These are phyloP conservation scores for Glyphotaelius pellucidus DNA, from an alignment of 2,888 invertebrate species.

Conservation along the genomic window DNA sequence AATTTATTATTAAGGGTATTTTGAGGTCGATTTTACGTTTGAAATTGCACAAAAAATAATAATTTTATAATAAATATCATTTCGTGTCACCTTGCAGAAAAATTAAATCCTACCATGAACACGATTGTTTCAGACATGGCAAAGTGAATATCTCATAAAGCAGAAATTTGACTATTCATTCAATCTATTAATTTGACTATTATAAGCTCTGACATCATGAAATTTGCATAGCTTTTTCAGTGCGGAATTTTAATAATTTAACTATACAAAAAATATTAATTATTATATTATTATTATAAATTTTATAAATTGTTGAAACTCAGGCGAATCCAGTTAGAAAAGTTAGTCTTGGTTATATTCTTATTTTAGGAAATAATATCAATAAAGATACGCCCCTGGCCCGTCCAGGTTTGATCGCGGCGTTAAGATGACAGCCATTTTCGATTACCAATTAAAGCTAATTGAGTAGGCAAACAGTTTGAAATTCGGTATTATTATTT, in stretches of 20 bases:
- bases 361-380: background rate
- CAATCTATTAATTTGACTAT: too few species aligned
- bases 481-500: background rate
- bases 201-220: background rate
- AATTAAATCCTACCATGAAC: background rate
- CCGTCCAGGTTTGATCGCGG: conserved; percentile 10
- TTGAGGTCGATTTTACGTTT: too few species aligned
- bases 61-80: too few species aligned
- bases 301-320: too few species aligned
- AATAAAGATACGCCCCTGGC: background rate
- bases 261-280: too few species aligned
- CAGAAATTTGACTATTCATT: too few species aligned
- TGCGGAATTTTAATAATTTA: background rate
- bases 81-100: too few species aligned
- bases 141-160: background rate
- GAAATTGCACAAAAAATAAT: too few species aligned
- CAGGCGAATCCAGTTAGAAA: too few species aligned
- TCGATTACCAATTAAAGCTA: conserved; percentile 36
- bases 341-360: background rate
- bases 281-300: too few species aligned
- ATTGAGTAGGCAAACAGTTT: conserved; percentile 5
- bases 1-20: too few species aligned
- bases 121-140: background rate
- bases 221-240: background rate
- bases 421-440: conserved; percentile 37